Evolutionary conservation across 1,140 invertebrate species (phyloP).

Genomic region (Drosophila willistoni): DNA sequence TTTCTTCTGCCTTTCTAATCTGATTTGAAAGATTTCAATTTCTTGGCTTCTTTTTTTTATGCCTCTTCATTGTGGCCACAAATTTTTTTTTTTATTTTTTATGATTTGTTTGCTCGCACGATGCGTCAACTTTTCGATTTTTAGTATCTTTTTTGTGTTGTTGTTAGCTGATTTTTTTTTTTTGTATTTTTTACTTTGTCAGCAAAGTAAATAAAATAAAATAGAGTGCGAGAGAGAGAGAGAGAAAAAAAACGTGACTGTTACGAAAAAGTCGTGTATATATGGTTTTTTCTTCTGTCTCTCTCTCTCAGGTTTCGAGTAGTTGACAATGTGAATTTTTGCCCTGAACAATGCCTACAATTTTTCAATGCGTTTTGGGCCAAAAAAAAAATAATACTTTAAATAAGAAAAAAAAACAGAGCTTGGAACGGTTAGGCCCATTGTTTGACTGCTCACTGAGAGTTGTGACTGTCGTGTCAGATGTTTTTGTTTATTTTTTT

Average conservation of each 20-base stretch:
- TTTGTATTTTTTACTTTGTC: conserved; percentile 60
- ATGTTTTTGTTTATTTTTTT: conserved; percentile 1
- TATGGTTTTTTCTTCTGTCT: conserved; percentile 44
- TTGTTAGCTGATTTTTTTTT: conserved; percentile 21
- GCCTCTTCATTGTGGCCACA: conserved; percentile 19
- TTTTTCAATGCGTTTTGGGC: conserved; percentile 64
- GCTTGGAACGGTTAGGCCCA: conserved; percentile 44
- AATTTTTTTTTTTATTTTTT: conserved; percentile 16
- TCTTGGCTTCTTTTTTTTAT: conserved; percentile 39
- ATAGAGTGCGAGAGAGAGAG: conserved; percentile 23
- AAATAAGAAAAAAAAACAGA: conserved; percentile 17
- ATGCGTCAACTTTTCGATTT: conserved; percentile 66
- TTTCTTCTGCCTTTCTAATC: conserved; percentile 56
- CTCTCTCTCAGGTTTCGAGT: conserved; percentile 55
- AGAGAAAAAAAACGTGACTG: conserved; percentile 70
- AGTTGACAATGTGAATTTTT: conserved; percentile 57
- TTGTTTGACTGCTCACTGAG: conserved; percentile 44
- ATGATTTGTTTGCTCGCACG: conserved; percentile 60
- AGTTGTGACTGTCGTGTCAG: conserved; percentile 40
- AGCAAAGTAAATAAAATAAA: conserved; percentile 71
- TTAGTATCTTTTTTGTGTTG: conserved; percentile 18
- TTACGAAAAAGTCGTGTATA: conserved; percentile 76
- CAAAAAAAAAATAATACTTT: conserved; percentile 12
- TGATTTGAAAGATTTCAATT: conserved; percentile 61
- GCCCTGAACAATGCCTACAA: conserved; percentile 66